Evolutionary conservation across 2,113 vertebrate genomes (phyloP).

Genomic region (Albula glossodonta): DNA sequence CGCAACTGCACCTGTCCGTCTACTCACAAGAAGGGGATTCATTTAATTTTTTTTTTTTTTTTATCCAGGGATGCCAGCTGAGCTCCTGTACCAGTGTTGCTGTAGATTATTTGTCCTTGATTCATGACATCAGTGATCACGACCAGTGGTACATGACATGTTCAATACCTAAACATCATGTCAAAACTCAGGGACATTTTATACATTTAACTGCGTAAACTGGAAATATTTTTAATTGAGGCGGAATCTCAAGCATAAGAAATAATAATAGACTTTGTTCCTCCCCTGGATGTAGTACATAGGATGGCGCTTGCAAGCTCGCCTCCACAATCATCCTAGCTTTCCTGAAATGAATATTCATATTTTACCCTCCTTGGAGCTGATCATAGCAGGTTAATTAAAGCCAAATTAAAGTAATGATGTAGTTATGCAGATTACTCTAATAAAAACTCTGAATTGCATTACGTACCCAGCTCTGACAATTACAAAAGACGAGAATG

Average conservation of each 20-base stretch:
- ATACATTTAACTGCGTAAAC: not conserved
- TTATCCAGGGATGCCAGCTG: not conserved
- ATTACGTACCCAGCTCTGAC: not conserved
- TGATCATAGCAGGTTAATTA: constrained; percentile 9
- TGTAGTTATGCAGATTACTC: not conserved
- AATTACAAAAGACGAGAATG: not conserved
- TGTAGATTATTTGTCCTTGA: not conserved
- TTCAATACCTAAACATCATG: not conserved
- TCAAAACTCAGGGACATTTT: not conserved
- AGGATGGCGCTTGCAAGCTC: not conserved
- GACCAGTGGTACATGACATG: not conserved
- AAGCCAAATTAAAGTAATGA: constrained; percentile 11
- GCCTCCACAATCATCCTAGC: not conserved
- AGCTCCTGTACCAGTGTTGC: not conserved
- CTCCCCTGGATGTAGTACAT: not conserved
- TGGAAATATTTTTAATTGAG: not conserved
- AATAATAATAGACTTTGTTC: not conserved
- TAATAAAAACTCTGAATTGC: not conserved
- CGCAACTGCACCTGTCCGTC: no score
- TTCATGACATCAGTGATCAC: not conserved
- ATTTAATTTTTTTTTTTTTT: not conserved
- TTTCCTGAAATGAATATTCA: not conserved
- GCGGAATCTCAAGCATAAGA: not conserved
- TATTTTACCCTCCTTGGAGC: not conserved
- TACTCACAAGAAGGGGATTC: no score